Base-by-base conservation (phyloP, 2,113 vertebrate species). In the Mobula birostris region DNA sequence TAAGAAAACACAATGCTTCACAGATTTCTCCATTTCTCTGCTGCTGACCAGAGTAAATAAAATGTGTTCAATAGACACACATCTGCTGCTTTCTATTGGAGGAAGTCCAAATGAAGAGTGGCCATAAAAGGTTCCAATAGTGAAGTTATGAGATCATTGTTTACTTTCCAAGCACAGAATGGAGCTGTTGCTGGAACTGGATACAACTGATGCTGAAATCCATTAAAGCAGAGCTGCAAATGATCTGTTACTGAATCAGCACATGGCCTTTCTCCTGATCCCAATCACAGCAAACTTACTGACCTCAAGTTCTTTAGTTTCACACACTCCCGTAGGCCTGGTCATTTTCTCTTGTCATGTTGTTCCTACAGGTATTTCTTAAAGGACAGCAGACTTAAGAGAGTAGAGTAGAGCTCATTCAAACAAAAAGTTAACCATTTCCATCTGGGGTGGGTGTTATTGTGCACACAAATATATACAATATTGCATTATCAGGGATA, bases 171-270 rank as follows among this genome's bases (percentile, higher is more conserved):
- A 74, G 72, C 29, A 66, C 27, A 17, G 58, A 66, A n/a, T n/a
- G 83, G 58, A 63, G 61, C 85, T 17, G 61, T 88, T 88, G 85
- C 63, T 88, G 58, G 58, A 66, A 88, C 85, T 88, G 85, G 85
- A n/a, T 66, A 88, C 14, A 63, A 88, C 5, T 66, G 61, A 32
- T 29, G 24, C 48, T 32, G 61, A 88, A 88, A 88, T 66, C 29
- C 29, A 88, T 88, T 88, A n/a, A 66, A 88, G 0, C 11, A 17
- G 11, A 32, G 61, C 85, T 66, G 15, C 56, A 63, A 61, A 5
- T 87, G 11, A 87, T 17, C 48, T 15, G 27, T 32, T 63, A 88
- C 14, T 63, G 58, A 66, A 66, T 88, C 27, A 88, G 19, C 85
- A 17, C 15, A n/a, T 32, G 12, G 0, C 61, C 58, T 19, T 83